Evolutionary conservation across 2,888 invertebrate species (phyloP), one percentile per base, ranked within the genome.

Genomic region (Cactoblastis cactorum): DNA sequence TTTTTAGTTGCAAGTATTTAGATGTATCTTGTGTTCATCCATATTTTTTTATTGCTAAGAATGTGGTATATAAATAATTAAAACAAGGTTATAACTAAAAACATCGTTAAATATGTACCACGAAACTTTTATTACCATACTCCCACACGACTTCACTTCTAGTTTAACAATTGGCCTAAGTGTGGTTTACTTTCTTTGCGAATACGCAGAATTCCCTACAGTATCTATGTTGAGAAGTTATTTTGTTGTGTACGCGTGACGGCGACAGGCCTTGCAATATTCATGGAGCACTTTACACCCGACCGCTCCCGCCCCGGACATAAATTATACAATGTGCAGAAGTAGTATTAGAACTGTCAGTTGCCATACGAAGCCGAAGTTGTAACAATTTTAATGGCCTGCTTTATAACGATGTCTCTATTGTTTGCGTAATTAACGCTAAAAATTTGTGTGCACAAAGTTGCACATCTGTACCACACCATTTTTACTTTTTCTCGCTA

Each of bases 221-320:
- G 41, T 41, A 41, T 14, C 41, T 41, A 24, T 24, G 43, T 43
- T 43, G 17, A n/a, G 43, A 28, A 43, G 43, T 43, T 43, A 43
- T 32, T 43, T 28, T 61, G 62, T 58, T 58, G 67, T 58, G 43
- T 41, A 43, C 43, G 66, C 68, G 69, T 69, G 74, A 71, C 65
- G 69, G 62, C 74, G 77, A 75, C 80, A 76, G 64, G 67, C 65
- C 60, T 64, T 85, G 77, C 77, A 86, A 84, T 83, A 86, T 86
- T 87, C 84, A 86, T 74, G 69, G 67, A 69, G 74, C 78, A 80
- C 84, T 80, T 80, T 77, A 74, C 79, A 69, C 73, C 65, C 69
- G 64, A 62, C 63, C 61, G 63, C 56, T 53, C 53, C 38, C 38
- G 60, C 62, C 68, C 63, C 61, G 59, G 65, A 67, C 28, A 15